Base-by-base conservation (phyloP, 1,140 invertebrate genomes). In the Brachystomella parvula region DNA sequence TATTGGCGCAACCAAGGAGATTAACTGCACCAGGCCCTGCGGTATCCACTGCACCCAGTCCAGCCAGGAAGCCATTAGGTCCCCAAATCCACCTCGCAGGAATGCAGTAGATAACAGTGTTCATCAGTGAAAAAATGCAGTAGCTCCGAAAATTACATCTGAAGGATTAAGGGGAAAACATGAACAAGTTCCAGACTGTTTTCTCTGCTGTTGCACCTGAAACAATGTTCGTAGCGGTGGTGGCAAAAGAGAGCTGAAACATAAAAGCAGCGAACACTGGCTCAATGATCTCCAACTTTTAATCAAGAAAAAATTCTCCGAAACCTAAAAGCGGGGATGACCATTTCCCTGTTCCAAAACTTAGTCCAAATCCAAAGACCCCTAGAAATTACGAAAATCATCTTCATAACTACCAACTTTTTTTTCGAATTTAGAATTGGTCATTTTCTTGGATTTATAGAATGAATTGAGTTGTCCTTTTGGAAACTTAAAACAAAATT, bases 121-220 rank as follows among this genome's bases (percentile, higher is more conserved):
- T 96, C 0, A 94, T 74, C 53, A 92, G 86, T 2, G 91, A 94
- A 76, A 94, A 94, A 1, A 95, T 66, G 70, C 91, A 93, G 74
- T 95, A 94, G 0, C 92, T 90, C 74, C 89, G 89, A 75, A 94
- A 93, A 75, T 92, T 91, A 74, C 89, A 91, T 71, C 89, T 88
- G 76, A 1, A 75, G 39, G 31, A 47, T 44, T 76, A 69, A 67
- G 32, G 61, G 63, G 17, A 39, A 39, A 6, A 9, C n/a, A 19
- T 39, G 1, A 61, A 60, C 6, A 47, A 21, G 17, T n/a, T 59
- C 44, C n/a, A 3, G 65, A 64, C 17, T 9, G 44, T n/a, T n/a
- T n/a, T n/a, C n/a, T n/a, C n/a, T n/a, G n/a, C n/a, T 19, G 30
- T 24, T 1, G 79, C 78, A 47, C 79, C 79, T 15, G 66, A 68